Base-by-base conservation (phyloP, 2,797 vertebrate genomes). In the Varecia variegata region DNA sequence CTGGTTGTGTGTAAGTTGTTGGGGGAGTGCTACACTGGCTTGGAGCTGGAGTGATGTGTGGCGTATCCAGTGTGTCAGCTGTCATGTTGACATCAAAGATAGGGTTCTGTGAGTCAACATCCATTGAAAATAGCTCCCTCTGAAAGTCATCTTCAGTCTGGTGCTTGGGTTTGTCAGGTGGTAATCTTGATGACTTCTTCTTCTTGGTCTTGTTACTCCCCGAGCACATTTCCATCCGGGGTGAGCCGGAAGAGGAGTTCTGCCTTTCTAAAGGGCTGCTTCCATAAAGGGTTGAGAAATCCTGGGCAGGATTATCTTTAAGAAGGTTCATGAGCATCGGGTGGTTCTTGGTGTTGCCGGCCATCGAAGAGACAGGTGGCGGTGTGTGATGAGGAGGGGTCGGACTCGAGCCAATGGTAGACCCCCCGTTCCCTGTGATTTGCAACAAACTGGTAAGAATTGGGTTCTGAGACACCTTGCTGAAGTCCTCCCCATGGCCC, bases 321-420 rank as follows among this genome's bases (percentile, higher is more conserved):
- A 99, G 98, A 95, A 99, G 98, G 98, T 99, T 99, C 99, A 99
- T 99, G 97, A 99, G 98, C 99, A 99, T 99, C 96, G 99, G 99
- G 98, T 99, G 99, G 98, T 99, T 99, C 98, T 99, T 99, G 97
- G 99, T 99, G 98, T 99, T 99, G 99, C 99, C 99, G 95, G 99
- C 99, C 92, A 99, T 99, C 71, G 99, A 99, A 76, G 99, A 99
- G 93, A 99, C 99, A 76, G 99, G 99, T 65, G 99, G 99, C 88
- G 99, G 99, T 58, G 99, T 99, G 97, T 99, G 99, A 97, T 99
- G 99, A 98, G 99, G 99, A 89, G 99, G 99, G 97, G 99, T 99
- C 71, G 99, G 99, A 98, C 99, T 99, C 70, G 98, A 99, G 97
- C 99, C 99, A 98, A 99, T 98, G 98, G 98, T 95, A 65, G 99